Conservation (phyloP, 1,140 invertebrate genomes). For the Drosophila busckii region DNA sequence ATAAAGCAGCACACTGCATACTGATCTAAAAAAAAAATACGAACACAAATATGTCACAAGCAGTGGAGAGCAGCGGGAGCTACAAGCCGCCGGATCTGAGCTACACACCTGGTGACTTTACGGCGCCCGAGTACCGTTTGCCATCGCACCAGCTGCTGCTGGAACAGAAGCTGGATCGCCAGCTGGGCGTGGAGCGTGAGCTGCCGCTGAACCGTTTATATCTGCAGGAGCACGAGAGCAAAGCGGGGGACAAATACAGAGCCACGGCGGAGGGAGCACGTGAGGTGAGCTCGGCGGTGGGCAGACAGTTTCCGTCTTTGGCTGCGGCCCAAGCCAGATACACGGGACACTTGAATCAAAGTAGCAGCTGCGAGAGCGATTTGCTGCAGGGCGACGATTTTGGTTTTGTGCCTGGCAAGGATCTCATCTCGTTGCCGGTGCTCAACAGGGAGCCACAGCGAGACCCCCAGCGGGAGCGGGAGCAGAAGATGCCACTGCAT, state of each 20-base stretch:
- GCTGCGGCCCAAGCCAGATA: conserved; percentile 54
- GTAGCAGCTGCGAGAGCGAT: not conserved
- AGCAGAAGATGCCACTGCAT: conserved; percentile 58
- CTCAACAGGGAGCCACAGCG: not conserved
- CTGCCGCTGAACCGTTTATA: conserved; percentile 45
- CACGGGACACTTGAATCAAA: conserved; percentile 37
- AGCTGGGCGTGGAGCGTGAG: conserved; percentile 12
- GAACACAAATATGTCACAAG: conserved; percentile 50
- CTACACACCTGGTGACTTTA: conserved; percentile 82
- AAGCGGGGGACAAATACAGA: conserved; percentile 23
- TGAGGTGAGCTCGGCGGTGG: conserved; percentile 32
- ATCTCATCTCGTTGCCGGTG: conserved; percentile 42
- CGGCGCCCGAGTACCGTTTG: conserved; percentile 80
- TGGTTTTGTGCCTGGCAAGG: conserved; percentile 44
- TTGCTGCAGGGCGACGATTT: conserved; percentile 13
- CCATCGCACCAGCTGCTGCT: conserved; percentile 79
- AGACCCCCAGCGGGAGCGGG: conserved; percentile 3
- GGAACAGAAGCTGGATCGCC: conserved; percentile 63
- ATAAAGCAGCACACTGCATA: too few relatives aligned
- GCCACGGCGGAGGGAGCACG: not conserved
- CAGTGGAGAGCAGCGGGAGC: conserved; percentile 12
- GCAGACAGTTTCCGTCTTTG: conserved; percentile 52
- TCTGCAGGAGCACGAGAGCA: conserved; percentile 29
- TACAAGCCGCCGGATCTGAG: conserved; percentile 50
- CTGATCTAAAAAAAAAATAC: conserved; percentile 4